Percentiles rank a stretch among this genome's conserved stretches.
These are phyloP conservation scores for Octodonta nipae DNA, from an alignment of 2,888 invertebrate species.

Conservation along the genomic window DNA sequence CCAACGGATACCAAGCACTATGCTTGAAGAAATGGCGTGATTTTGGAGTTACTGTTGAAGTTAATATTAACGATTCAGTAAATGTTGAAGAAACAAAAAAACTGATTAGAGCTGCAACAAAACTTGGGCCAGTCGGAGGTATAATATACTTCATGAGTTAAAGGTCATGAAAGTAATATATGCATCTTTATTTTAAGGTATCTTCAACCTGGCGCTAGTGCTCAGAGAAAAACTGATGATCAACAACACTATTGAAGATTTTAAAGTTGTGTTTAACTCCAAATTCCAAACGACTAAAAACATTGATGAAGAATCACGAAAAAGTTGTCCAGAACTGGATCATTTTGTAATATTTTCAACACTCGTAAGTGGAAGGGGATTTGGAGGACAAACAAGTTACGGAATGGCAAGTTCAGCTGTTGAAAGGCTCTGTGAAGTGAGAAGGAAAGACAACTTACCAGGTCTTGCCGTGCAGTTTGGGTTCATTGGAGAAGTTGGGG, in stretches of 20 bases:
- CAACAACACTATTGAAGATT: slow-evolving; percentile 40
- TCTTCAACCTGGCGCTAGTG: slow-evolving; percentile 33
- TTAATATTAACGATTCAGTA: slow-evolving; percentile 34
- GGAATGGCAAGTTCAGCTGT: slow-evolving; percentile 21
- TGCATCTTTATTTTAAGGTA: slow-evolving; percentile 9
- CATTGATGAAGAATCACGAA: slow-evolving; percentile 41
- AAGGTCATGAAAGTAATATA: not conserved
- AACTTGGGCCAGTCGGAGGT: slow-evolving; percentile 45
- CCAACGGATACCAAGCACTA: slow-evolving; percentile 45
- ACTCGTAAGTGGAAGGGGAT: slow-evolving; percentile 18
- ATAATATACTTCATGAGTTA: no score
- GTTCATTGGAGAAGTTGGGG: slow-evolving; percentile 19
- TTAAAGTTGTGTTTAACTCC: slow-evolving; percentile 40
- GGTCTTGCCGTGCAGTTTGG: slow-evolving; percentile 22
- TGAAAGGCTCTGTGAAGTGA: slow-evolving; percentile 20
- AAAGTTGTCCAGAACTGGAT: slow-evolving; percentile 32
- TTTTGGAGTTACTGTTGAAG: slow-evolving; percentile 28
- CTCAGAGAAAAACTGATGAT: slow-evolving; percentile 41
- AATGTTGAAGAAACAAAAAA: slow-evolving; percentile 31
- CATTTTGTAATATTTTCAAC: slow-evolving; percentile 22
- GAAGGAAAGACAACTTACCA: slow-evolving; percentile 17
- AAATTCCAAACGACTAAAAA: slow-evolving; percentile 47
- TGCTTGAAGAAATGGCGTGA: slow-evolving; percentile 30
- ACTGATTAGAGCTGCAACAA: slow-evolving; percentile 31
- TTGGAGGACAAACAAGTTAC: slow-evolving; percentile 21